phyloP scores from a whole-genome alignment of 2,113 vertebrate species.

The Hiodon tergisus region DNA sequence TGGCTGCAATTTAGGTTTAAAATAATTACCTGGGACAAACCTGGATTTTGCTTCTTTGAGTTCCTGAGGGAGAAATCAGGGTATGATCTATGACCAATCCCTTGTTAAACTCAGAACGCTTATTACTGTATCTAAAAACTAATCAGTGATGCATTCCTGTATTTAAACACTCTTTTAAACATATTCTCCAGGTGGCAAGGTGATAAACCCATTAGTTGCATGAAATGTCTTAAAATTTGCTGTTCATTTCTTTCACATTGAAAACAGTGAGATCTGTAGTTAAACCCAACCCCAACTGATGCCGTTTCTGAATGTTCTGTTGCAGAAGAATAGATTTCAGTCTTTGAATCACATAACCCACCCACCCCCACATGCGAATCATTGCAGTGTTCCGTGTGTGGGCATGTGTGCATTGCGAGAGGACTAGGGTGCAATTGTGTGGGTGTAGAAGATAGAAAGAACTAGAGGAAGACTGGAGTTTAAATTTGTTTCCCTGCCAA shows the following conservation, averaged over 20 bases:
- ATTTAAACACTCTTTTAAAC: neutral
- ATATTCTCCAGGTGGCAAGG: neutral
- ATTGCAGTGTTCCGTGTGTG: constrained; percentile 15
- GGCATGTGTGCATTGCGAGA: constrained; percentile 9
- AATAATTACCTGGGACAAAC: neutral
- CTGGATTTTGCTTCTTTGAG: neutral
- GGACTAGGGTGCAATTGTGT: constrained; percentile 19
- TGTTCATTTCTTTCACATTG: neutral
- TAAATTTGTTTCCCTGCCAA: constrained; percentile 18
- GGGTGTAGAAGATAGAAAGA: constrained; percentile 16
- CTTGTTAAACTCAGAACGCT: no score
- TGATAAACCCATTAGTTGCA: neutral
- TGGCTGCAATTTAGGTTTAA: neutral
- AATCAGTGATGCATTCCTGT: no score
- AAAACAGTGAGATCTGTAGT: neutral
- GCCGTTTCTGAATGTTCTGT: neutral
- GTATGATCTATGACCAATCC: no score
- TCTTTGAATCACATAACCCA: constrained; percentile 4
- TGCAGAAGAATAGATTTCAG: constrained; percentile 1
- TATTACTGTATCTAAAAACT: no score
- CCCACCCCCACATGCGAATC: constrained; percentile 17
- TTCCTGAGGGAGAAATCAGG: no score
- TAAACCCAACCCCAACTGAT: neutral
- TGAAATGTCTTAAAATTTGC: neutral
- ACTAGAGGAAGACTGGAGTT: constrained; percentile 17